Conservation (phyloP, 2,888 invertebrate genomes). For the Eupithecia centaureata region DNA sequence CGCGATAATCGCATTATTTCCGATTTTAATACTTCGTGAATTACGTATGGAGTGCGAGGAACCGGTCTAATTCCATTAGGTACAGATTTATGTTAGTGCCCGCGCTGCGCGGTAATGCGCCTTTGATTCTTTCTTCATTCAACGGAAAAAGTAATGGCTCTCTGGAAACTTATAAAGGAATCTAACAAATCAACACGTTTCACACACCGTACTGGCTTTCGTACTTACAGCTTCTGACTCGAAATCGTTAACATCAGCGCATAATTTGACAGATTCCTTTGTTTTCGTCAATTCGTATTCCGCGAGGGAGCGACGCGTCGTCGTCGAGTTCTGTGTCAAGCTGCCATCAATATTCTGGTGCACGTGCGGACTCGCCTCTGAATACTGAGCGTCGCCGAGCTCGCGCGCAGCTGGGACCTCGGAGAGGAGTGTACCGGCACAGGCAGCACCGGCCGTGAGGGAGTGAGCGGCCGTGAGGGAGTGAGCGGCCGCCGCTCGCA, state of each 20-base stretch:
- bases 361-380: not conserved
- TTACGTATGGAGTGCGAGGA: constrained; percentile 25
- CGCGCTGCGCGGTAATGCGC: constrained; percentile 47
- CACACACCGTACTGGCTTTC: not conserved
- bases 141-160: constrained; percentile 31
- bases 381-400: not conserved
- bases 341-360: not conserved
- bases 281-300: constrained; percentile 1
- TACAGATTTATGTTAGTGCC: constrained; percentile 51
- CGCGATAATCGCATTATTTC: constrained; percentile 35
- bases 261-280: not conserved
- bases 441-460: too few species aligned
- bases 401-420: not conserved
- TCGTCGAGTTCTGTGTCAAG: not conserved
- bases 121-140: constrained; percentile 42
- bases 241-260: not conserved
- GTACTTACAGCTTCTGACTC: not conserved
- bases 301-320: not conserved
- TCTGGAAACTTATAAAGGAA: constrained; percentile 17
- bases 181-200: not conserved
- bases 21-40: constrained; percentile 23
- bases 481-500: too few species aligned
- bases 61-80: constrained; percentile 48
- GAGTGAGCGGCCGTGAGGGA: too few species aligned
- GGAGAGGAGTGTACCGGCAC: not conserved